phyloP scores from a whole-genome alignment of 2,113 vertebrate species.

The Toxotes jaculatrix region DNA sequence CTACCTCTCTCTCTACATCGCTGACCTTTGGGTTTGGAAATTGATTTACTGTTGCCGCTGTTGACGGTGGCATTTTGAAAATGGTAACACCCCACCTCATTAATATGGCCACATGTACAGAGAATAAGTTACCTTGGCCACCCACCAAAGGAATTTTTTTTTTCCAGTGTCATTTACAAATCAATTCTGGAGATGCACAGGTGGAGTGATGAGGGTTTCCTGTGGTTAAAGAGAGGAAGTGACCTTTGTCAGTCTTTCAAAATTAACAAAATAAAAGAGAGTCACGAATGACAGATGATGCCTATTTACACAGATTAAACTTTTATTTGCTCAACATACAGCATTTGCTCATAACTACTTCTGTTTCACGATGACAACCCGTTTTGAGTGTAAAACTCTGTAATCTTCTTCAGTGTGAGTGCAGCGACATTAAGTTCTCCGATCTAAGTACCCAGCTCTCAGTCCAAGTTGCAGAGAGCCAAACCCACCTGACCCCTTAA shows the following conservation, averaged over 20 bases:
- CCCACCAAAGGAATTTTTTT: slow-evolving; percentile 63
- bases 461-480: slow-evolving; percentile 34
- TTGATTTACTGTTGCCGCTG: slow-evolving; percentile 86
- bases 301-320: slow-evolving; percentile 22
- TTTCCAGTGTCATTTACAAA: slow-evolving; percentile 72
- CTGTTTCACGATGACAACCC: slow-evolving; percentile 8
- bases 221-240: slow-evolving; percentile 46
- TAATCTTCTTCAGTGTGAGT: slow-evolving; percentile 25
- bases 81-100: slow-evolving; percentile 84
- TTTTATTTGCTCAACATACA: background rate
- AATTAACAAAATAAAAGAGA: slow-evolving; percentile 27
- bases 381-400: slow-evolving; percentile 10
- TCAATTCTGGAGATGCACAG: slow-evolving; percentile 60
- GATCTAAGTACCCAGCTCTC: slow-evolving; percentile 42
- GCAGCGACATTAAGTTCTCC: slow-evolving; percentile 9
- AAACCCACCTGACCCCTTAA: slow-evolving; percentile 25
- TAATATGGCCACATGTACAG: slow-evolving; percentile 81
- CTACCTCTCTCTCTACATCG: slow-evolving; percentile 73
- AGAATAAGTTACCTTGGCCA: slow-evolving; percentile 72
- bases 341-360: slow-evolving; percentile 21
- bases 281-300: background rate
- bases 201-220: slow-evolving; percentile 48
- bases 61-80: slow-evolving; percentile 86
- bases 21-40: slow-evolving; percentile 86
- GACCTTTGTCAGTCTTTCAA: slow-evolving; percentile 41